Evolutionary conservation across 2,797 vertebrate genomes (phyloP), one percentile per base, ranked within the genome.

Genomic region (Synanceia verrucosa): DNA sequence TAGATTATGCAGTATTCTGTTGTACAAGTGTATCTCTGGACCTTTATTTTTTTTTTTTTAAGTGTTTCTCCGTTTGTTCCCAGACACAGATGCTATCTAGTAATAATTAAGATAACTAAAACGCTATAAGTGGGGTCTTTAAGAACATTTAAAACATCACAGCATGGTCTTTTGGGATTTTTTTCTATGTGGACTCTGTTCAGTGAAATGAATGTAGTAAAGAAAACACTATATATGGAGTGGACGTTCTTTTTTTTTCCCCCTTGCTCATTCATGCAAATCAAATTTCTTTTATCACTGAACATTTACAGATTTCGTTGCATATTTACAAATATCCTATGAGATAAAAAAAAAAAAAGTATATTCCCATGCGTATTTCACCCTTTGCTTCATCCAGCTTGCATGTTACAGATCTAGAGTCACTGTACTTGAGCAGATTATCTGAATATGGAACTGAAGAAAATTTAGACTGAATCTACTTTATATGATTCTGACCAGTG

Each of bases 1-100:
- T 96, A 96, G 95, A 94, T n/a, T 91, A 95, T 96, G 94, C 95
- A 94, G 96, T 96, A 94, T 97, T 97, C 95, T 92, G 95, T 96
- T 94, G 94, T 96, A 94, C 94, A 94, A 69, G 93, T 96, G 95
- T 95, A 95, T 94, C 94, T 91, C 95, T 94, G 94, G 92, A 86
- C 93, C 83, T 41, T n/a, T n/a, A n/a, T n/a, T n/a, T n/a, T n/a
- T n/a, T n/a, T n/a, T 95, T 91, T 95, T 80, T 91, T 91, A 93
- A 91, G 93, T 94, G 94, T 94, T 92, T 93, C 94, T 93, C 94
- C 84, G 89, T 94, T 94, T 94, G 14, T 9, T 91, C 94, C 86
- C 86, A 88, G 87, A 91, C 94, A 92, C 91, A 95, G 92, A 86
- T 89, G 85, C 83, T 89, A 87, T 90, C 88, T 84, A 89, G 84